These are phyloP conservation scores for Aptenodytes patagonicus DNA, from an alignment of 2,113 vertebrate genomes.

Conservation along the genomic window DNA sequence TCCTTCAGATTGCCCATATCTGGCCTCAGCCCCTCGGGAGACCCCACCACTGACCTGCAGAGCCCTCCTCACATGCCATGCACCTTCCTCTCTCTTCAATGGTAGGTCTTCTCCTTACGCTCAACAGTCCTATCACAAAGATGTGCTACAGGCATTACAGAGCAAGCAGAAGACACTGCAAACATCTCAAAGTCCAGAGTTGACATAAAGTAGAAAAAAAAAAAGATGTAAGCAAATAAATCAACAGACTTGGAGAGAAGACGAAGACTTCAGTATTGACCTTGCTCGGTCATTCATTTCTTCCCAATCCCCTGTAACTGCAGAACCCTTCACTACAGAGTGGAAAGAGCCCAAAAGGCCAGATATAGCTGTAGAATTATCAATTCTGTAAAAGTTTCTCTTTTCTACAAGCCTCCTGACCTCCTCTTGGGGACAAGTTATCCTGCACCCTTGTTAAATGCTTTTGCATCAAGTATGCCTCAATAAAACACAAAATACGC, in stretches of 20 bases:
- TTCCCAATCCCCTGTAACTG: background rate
- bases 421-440: background rate
- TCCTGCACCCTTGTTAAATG: background rate
- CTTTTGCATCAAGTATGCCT: background rate
- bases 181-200: background rate
- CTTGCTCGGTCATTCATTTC: background rate
- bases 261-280: background rate
- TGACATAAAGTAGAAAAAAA: background rate
- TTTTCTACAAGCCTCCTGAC: background rate
- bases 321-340: background rate
- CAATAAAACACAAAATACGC: background rate
- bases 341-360: background rate
- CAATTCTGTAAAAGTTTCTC: background rate
- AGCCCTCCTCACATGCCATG: background rate
- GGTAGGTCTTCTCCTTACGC: fast-evolving
- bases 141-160: background rate
- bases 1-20: background rate
- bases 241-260: background rate
- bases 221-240: background rate
- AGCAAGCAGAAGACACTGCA: background rate
- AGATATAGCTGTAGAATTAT: background rate
- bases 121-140: fast-evolving
- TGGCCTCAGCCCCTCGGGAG: background rate
- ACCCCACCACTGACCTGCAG: background rate
- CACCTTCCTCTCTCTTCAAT: background rate